Conservation (phyloP, 2,113 vertebrate species). For the Balaeniceps rex region DNA sequence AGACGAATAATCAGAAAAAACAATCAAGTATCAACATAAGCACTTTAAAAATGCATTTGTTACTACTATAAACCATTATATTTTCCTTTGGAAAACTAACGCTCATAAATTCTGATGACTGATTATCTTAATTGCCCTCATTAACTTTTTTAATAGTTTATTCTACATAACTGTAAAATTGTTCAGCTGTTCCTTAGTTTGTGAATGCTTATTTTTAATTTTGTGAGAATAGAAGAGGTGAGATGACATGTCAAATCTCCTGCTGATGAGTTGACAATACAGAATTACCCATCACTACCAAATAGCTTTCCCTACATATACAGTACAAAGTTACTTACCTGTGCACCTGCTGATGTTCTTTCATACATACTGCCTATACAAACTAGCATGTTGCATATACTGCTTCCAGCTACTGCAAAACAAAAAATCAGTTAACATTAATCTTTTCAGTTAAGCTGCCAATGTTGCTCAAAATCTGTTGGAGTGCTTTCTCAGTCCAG, state of each 20-base stretch:
- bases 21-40: neutral
- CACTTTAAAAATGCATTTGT: neutral
- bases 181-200: neutral
- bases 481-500: neutral
- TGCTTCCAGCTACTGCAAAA: neutral
- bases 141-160: neutral
- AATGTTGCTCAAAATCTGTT: neutral
- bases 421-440: neutral
- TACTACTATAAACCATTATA: neutral
- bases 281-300: neutral
- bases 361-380: neutral
- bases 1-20: neutral
- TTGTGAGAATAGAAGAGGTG: neutral
- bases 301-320: neutral
- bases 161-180: neutral
- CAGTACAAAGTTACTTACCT: neutral
- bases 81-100: neutral
- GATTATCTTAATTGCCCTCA: neutral
- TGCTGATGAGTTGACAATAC: neutral
- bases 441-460: neutral
- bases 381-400: neutral
- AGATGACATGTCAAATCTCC: neutral
- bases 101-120: neutral
- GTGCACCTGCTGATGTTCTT: neutral
- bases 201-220: neutral